Percentiles rank a stretch among this genome's conserved stretches.
These are phyloP conservation scores for Luscinia megarhynchos DNA, from an alignment of 2,797 vertebrate species.

Conservation along the genomic window DNA sequence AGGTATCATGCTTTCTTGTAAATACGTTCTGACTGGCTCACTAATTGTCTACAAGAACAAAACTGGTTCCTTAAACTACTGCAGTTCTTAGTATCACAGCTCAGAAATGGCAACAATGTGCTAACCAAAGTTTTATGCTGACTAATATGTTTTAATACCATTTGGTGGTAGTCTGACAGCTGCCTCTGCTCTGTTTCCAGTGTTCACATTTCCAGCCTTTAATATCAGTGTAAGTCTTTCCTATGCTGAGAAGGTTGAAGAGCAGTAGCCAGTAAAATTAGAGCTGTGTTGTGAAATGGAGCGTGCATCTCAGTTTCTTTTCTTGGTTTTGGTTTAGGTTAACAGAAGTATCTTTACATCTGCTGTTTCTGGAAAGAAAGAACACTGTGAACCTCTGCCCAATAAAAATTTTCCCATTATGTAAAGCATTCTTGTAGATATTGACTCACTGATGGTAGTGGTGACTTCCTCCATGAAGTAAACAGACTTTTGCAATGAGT, in stretches of 20 bases:
- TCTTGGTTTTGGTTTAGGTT: constrained; percentile 72
- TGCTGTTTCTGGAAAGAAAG: constrained; percentile 77
- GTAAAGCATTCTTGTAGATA: constrained; percentile 55
- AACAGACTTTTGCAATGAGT: neutral
- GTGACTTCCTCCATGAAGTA: constrained; percentile 66
- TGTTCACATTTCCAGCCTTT: neutral
- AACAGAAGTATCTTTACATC: constrained; percentile 65
- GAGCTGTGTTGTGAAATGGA: constrained; percentile 38
- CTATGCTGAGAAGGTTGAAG: neutral
- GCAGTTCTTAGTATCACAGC: neutral
- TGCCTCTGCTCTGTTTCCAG: neutral
- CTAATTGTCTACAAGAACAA: neutral
- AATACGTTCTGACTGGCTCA: neutral
- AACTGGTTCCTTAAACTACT: neutral
- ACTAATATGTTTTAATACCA: neutral
- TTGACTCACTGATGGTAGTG: constrained; percentile 59
- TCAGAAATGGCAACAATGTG: neutral
- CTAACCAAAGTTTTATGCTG: neutral
- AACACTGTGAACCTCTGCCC: constrained; percentile 68
- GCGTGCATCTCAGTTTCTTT: constrained; percentile 60
- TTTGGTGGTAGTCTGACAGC: neutral
- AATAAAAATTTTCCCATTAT: constrained; percentile 69
- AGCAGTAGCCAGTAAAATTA: constrained; percentile 1
- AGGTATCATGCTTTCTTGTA: constrained; percentile 20
- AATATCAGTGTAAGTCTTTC: neutral